Conservation (phyloP, 2,113 vertebrate species). For the Dicentrarchus labrax region DNA sequence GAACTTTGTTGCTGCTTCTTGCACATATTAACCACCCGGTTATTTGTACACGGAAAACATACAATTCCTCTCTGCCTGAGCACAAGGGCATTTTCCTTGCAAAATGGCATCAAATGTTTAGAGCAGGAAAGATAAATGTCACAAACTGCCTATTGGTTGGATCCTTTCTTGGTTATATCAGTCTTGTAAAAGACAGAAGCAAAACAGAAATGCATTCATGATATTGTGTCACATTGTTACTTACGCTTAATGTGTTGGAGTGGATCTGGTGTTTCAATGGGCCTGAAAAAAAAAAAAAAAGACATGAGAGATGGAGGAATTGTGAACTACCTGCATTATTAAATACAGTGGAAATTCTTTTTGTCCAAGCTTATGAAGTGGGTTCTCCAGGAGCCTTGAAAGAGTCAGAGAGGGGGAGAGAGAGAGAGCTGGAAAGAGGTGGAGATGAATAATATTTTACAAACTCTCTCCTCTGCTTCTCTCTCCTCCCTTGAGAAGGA, state of each 20-base stretch:
- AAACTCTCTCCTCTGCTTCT: slow-evolving; percentile 28
- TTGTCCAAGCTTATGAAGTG: slow-evolving; percentile 39
- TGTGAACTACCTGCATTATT: slow-evolving; percentile 59
- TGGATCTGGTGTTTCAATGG: slow-evolving; percentile 28
- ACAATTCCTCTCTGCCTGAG: not conserved
- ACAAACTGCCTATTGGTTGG: not conserved
- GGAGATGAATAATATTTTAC: slow-evolving; percentile 61
- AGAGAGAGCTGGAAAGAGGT: slow-evolving; percentile 2
- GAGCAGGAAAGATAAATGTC: not conserved
- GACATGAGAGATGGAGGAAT: not conserved
- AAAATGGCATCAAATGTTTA: not conserved
- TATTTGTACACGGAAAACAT: not conserved
- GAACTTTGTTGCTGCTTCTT: not conserved
- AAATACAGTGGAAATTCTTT: slow-evolving; percentile 37
- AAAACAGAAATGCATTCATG: slow-evolving; percentile 13
- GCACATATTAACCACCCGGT: not conserved
- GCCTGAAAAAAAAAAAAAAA: slow-evolving; percentile 19
- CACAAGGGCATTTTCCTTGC: not conserved
- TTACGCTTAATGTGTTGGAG: slow-evolving; percentile 42
- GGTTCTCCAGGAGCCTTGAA: slow-evolving; percentile 32
- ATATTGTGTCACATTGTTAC: slow-evolving; percentile 37
- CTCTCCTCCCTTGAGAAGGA: slow-evolving; percentile 45
- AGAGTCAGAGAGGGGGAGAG: slow-evolving; percentile 2
- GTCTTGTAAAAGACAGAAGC: not conserved
- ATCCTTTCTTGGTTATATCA: slow-evolving; percentile 1